phyloP scores from a whole-genome alignment of 1,140 invertebrate genomes.

The Megalonaias nervosa region DNA sequence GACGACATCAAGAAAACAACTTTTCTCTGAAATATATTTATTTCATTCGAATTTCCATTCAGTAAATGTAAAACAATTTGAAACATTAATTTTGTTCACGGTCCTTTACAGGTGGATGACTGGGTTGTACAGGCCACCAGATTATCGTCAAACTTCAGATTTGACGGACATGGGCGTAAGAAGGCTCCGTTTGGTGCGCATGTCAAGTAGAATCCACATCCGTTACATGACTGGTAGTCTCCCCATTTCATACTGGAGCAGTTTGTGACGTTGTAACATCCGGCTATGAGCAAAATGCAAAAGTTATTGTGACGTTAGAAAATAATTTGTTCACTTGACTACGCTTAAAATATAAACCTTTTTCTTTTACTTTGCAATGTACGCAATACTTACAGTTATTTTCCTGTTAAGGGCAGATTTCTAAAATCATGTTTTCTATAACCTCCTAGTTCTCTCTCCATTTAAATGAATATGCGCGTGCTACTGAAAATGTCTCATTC shows the following conservation, averaged over 20 bases:
- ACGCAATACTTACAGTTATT: too few relatives aligned
- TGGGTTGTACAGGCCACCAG: constrained; percentile 12
- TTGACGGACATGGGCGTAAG: constrained; percentile 5
- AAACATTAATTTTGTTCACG: not conserved
- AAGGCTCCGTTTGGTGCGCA: constrained; percentile 29
- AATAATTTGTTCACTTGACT: not conserved
- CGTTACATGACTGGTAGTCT: constrained; percentile 27
- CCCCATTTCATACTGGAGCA: constrained; percentile 18
- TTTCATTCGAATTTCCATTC: too few relatives aligned
- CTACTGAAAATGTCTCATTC: too few relatives aligned
- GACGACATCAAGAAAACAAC: too few relatives aligned
- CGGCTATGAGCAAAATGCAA: constrained; percentile 14
- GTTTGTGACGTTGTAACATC: constrained; percentile 19
- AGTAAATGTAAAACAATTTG: too few relatives aligned
- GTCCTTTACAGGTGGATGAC: constrained; percentile 25
- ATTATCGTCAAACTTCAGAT: constrained; percentile 30
- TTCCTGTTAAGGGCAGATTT: too few relatives aligned
- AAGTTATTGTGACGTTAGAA: not conserved
- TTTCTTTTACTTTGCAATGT: too few relatives aligned
- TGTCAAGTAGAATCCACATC: constrained; percentile 25
- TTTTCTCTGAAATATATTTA: too few relatives aligned
- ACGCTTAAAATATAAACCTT: too few relatives aligned
- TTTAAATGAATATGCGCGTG: too few relatives aligned
- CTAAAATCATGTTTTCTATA: too few relatives aligned
- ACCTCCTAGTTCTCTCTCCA: too few relatives aligned